phyloP scores from a whole-genome alignment of 2,797 vertebrate genomes.

The Euphonia xanthogaster region DNA sequence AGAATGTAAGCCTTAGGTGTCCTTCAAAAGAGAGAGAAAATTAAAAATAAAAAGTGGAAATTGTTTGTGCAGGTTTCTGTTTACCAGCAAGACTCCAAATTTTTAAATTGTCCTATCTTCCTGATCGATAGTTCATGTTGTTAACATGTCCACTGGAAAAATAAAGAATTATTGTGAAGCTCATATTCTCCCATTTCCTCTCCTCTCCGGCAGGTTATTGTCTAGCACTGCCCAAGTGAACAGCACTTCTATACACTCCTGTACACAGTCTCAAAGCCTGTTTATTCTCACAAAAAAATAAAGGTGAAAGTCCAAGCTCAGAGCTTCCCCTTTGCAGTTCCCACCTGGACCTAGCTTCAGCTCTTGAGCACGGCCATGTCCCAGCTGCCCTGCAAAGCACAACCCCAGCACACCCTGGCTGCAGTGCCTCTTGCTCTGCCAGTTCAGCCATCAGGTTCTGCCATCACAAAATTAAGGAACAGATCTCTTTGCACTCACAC shows the following conservation, averaged over 20 bases:
- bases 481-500: not conserved
- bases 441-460: not conserved
- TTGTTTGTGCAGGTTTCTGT: not conserved
- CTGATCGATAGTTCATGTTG: not conserved
- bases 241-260: rapidly evolving
- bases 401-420: rapidly evolving
- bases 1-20: not conserved
- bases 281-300: not conserved
- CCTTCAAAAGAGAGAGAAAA: not conserved
- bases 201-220: not conserved
- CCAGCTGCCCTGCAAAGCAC: not conserved
- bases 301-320: not conserved
- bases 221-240: not conserved
- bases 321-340: not conserved
- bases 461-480: not conserved
- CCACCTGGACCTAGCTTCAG: not conserved
- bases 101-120: not conserved
- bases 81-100: not conserved
- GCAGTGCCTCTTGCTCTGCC: not conserved
- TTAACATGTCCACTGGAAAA: not conserved
- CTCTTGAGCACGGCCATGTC: rapidly evolving
- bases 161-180: not conserved
- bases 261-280: not conserved
- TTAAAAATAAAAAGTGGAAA: not conserved
- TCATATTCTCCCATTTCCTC: not conserved